Evolutionary conservation across 2,113 vertebrate species (phyloP).

Genomic region (Cacatua alba): DNA sequence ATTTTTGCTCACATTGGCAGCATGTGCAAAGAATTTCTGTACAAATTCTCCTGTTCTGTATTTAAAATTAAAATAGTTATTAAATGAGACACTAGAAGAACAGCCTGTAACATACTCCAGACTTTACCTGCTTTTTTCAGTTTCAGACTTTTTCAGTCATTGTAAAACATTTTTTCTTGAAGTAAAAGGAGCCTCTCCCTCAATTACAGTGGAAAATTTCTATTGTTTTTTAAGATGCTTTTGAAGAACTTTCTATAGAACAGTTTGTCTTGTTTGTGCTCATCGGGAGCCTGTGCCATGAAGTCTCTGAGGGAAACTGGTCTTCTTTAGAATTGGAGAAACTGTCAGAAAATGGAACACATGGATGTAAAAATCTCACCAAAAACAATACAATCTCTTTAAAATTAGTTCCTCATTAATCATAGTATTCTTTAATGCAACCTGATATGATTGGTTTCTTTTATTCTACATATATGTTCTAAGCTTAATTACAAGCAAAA

Average conservation of each 20-base stretch:
- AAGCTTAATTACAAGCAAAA: not conserved
- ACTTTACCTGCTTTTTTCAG: not conserved
- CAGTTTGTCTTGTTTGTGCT: not conserved
- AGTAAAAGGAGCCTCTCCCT: not conserved
- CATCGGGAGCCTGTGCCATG: not conserved
- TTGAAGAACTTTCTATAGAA: not conserved
- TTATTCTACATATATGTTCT: not conserved
- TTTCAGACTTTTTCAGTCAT: not conserved
- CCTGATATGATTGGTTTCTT: not conserved
- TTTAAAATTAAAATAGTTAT: not conserved
- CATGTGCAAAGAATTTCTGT: not conserved
- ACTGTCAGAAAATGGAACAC: not conserved
- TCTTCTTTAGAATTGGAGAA: not conserved
- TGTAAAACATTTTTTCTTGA: not conserved
- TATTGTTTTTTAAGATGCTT: not conserved
- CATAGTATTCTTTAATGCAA: not conserved
- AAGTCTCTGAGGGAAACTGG: not conserved
- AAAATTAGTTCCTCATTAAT: not conserved
- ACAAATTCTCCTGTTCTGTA: not conserved
- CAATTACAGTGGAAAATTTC: not conserved
- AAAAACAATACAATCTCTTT: not conserved
- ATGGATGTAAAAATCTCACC: not conserved
- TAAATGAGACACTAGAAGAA: not conserved
- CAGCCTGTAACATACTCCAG: not conserved
- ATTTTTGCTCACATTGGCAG: not conserved